Evolutionary conservation across 2,113 vertebrate species (phyloP).

Genomic region (Lophochroa leadbeateri): DNA sequence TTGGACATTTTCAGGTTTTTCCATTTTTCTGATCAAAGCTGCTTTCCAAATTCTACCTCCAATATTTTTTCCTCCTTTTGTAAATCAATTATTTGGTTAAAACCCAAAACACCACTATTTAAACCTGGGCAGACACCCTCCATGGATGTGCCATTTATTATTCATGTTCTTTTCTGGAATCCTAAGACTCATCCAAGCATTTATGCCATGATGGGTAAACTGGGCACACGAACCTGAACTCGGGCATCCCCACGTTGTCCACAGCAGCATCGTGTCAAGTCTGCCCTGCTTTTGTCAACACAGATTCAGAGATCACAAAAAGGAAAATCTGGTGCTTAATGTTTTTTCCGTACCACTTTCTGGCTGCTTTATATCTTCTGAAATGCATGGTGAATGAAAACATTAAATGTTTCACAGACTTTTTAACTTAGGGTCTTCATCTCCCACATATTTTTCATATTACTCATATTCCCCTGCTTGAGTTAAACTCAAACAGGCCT

Average conservation of each 20-base stretch:
- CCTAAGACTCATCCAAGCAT: background rate
- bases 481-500: conserved; percentile 73
- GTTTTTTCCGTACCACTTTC: conserved; percentile 42
- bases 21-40: background rate
- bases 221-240: background rate
- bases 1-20: background rate
- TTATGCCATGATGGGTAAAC: background rate
- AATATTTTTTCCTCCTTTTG: background rate
- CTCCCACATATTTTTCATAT: conserved; percentile 74
- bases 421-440: conserved; percentile 73
- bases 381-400: conserved; percentile 62
- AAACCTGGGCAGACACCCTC: background rate
- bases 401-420: conserved; percentile 65
- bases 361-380: conserved; percentile 62
- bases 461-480: conserved; percentile 76
- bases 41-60: conserved; percentile 3
- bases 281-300: background rate
- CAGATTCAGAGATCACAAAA: background rate
- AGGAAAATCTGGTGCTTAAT: background rate
- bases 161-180: background rate
- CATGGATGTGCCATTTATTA: background rate
- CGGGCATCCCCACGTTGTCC: background rate
- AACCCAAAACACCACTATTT: background rate
- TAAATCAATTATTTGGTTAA: background rate
- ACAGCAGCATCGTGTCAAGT: background rate